Percentiles rank a stretch among this genome's conserved stretches.
Conservation (phyloP, 2,888 invertebrate species). For the Lepetodrilus schrolli region DNA sequence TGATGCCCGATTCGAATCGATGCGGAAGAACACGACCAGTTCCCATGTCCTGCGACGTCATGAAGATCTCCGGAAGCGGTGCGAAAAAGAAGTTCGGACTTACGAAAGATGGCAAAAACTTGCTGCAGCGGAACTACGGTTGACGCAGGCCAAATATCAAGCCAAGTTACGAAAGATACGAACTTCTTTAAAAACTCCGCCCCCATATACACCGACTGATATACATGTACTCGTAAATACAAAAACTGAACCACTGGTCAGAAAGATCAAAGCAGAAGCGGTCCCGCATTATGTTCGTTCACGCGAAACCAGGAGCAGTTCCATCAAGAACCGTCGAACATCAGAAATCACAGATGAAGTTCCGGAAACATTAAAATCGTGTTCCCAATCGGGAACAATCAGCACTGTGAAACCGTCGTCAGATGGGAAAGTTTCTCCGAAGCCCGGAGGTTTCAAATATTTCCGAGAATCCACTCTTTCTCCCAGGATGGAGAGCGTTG, state of each 20-base stretch:
- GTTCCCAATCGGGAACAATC: too few relatives aligned
- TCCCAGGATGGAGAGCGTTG: too few relatives aligned
- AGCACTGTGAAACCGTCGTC: too few relatives aligned
- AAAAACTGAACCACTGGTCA: not conserved
- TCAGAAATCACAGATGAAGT: too few relatives aligned
- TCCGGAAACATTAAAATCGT: too few relatives aligned
- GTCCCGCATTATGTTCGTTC: constrained; percentile 7
- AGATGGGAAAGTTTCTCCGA: too few relatives aligned
- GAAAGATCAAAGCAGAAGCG: not conserved
- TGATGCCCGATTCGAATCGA: constrained; percentile 23
- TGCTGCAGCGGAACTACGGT: not conserved
- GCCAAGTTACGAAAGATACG: not conserved
- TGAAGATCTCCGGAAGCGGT: constrained; percentile 34
- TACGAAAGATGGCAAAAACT: constrained; percentile 21
- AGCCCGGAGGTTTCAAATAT: too few relatives aligned
- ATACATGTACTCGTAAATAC: too few relatives aligned
- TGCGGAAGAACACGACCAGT: constrained; percentile 19
- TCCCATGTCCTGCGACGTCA: constrained; percentile 26
- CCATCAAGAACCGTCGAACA: too few relatives aligned
- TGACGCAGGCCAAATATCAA: not conserved
- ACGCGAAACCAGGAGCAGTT: too few relatives aligned
- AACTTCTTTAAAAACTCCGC: not conserved
- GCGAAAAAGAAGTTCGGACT: constrained; percentile 24
- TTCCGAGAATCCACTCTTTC: too few relatives aligned
- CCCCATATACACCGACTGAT: not conserved